Evolutionary conservation across 2,888 invertebrate genomes (phyloP).

Genomic region (Drosophila aldrichi): DNA sequence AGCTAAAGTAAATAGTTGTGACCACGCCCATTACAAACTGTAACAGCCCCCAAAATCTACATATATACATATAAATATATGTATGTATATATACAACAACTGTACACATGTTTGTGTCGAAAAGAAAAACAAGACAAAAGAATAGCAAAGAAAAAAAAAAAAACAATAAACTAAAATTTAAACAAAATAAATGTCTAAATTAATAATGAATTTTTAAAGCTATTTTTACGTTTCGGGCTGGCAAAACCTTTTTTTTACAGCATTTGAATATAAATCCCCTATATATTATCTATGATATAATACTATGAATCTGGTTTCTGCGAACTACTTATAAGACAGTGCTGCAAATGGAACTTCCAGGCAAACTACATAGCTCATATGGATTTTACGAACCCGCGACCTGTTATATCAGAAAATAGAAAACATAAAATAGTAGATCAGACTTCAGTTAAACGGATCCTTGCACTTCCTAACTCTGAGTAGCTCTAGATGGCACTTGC

Average conservation of each 20-base stretch:
- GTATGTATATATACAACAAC: constrained; percentile 10
- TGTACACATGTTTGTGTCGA: constrained; percentile 34
- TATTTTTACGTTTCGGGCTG: constrained; percentile 15
- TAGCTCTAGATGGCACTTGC: background rate
- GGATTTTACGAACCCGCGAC: too few relatives aligned
- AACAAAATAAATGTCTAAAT: constrained; percentile 75
- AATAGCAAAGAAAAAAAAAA: constrained; percentile 47
- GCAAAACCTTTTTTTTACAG: background rate
- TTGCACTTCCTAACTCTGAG: background rate
- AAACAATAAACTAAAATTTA: constrained; percentile 43
- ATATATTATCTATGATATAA: too few relatives aligned
- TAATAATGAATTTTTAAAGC: constrained; percentile 56
- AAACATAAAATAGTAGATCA: background rate
- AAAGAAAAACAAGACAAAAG: constrained; percentile 36
- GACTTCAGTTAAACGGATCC: background rate
- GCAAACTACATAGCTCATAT: background rate
- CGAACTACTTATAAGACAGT: background rate
- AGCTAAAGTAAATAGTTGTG: constrained; percentile 59
- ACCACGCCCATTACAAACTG: constrained; percentile 16
- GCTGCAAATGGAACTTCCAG: background rate
- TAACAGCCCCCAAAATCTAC: constrained; percentile 7
- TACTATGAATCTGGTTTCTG: too few relatives aligned
- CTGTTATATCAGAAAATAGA: too few relatives aligned
- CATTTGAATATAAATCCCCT: background rate
- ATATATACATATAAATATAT: constrained; percentile 6